Evolutionary conservation across 2,888 invertebrate genomes (phyloP).

Genomic region (Acanthosepion pharaonis): DNA sequence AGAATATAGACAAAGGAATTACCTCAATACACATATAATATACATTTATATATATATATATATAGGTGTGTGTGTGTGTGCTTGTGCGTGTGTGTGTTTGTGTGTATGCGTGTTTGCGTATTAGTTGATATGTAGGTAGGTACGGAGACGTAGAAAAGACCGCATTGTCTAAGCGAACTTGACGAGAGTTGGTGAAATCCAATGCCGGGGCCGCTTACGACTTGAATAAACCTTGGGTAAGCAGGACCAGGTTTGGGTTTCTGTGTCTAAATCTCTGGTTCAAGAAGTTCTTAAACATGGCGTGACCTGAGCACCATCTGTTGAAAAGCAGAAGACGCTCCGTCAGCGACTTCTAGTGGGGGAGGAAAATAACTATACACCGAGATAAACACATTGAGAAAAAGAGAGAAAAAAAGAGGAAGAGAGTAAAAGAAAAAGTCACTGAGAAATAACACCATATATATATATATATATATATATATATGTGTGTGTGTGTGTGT

Average conservation of each 20-base stretch:
- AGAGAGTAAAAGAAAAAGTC: not conserved
- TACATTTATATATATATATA: not conserved
- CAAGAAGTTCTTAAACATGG: conserved; percentile 13
- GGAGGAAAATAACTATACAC: not conserved
- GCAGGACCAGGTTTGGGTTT: conserved; percentile 33
- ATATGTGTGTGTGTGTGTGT: not conserved
- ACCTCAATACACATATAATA: not conserved
- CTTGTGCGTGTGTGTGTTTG: not conserved
- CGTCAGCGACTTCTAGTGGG: not conserved
- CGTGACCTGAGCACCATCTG: not conserved
- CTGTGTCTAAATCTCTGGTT: not conserved
- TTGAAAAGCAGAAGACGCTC: conserved; percentile 33
- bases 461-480: not conserved
- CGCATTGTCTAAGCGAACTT: not conserved
- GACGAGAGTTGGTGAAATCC: not conserved
- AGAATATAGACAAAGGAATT: too few relatives aligned
- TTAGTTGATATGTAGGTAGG: not conserved
- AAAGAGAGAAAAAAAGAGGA: not conserved
- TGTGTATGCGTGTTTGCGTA: not conserved
- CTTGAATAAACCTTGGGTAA: conserved; percentile 14
- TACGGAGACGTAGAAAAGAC: not conserved
- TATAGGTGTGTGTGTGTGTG: not conserved
- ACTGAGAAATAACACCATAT: not conserved
- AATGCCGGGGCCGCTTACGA: not conserved
- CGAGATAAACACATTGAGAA: not conserved